Evolutionary conservation across 2,797 vertebrate genomes (phyloP).

Genomic region (Aselliscus stoliczkanus): DNA sequence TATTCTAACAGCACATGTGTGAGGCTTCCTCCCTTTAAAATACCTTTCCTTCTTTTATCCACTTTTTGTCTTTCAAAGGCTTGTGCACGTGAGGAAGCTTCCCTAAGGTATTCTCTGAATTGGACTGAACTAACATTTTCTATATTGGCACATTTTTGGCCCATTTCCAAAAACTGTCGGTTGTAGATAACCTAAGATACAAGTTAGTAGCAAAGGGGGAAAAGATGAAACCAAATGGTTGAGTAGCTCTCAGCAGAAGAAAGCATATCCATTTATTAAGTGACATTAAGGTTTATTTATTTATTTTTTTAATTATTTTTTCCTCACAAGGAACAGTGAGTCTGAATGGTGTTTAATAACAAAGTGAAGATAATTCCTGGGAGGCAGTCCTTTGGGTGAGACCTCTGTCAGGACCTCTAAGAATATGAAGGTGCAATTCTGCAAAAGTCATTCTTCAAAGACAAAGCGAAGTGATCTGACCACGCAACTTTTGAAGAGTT

Average conservation of each 20-base stretch:
- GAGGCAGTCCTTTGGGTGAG: background rate
- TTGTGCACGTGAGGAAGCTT: background rate
- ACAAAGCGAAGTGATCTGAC: background rate
- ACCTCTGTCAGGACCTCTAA: background rate
- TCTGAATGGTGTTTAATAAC: background rate
- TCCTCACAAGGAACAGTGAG: background rate
- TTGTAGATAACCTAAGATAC: background rate
- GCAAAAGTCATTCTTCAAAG: background rate
- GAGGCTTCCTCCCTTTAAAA: background rate
- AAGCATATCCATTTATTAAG: background rate
- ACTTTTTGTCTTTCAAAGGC: background rate
- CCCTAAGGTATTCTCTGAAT: background rate
- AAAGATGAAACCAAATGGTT: background rate
- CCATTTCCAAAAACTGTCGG: background rate
- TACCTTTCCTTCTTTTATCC: background rate
- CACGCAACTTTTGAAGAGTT: background rate
- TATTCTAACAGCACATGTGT: background rate
- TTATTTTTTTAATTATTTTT: too few relatives aligned
- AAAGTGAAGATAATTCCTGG: background rate
- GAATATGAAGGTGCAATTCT: background rate
- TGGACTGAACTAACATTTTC: background rate
- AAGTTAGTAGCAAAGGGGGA: background rate
- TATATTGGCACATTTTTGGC: background rate
- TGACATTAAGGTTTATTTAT: background rate
- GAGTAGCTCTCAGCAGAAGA: background rate